A percentile compares a stretch with the other conserved stretches of the same genome.
Conservation (phyloP, 2,113 vertebrate genomes). For the Pseudopodoces humilis region DNA sequence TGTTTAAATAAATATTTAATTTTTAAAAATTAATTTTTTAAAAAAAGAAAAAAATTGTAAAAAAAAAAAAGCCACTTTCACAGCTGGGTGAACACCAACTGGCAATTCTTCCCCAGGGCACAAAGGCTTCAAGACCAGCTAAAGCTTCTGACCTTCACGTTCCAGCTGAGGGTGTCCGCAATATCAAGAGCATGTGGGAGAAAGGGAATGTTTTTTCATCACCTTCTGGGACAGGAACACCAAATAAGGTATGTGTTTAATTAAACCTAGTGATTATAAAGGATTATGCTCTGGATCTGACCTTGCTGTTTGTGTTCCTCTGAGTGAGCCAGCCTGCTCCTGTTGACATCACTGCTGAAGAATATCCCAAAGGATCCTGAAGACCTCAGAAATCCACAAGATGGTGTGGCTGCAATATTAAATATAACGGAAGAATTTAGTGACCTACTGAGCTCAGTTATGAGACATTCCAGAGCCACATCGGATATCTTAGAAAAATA, state of each 20-base stretch:
- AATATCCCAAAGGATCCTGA: background rate
- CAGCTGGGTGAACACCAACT: background rate
- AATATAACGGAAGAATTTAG: background rate
- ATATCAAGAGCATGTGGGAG: constrained; percentile 99
- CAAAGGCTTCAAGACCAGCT: constrained; percentile 80
- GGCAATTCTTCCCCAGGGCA: constrained; percentile 74
- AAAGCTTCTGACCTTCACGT: constrained; percentile 88
- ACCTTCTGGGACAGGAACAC: constrained; percentile 75
- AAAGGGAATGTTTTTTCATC: constrained; percentile 89
- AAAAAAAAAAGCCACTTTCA: no score
- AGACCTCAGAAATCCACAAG: background rate
- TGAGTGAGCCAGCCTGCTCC: background rate
- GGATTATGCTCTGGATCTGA: background rate
- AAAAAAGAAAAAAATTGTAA: no score
- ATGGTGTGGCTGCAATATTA: background rate
- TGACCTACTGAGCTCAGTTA: constrained; percentile 27
- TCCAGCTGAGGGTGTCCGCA: constrained; percentile 89
- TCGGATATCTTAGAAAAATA: constrained; percentile 10
- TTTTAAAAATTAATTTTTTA: no score
- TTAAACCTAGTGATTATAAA: background rate
- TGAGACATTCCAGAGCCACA: constrained; percentile 32
- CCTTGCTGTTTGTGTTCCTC: background rate
- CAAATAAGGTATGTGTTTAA: constrained; percentile 85
- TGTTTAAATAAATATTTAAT: no score
- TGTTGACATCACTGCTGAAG: background rate